Evolutionary conservation across 2,888 invertebrate species (phyloP).

Genomic region (Leucania comma): DNA sequence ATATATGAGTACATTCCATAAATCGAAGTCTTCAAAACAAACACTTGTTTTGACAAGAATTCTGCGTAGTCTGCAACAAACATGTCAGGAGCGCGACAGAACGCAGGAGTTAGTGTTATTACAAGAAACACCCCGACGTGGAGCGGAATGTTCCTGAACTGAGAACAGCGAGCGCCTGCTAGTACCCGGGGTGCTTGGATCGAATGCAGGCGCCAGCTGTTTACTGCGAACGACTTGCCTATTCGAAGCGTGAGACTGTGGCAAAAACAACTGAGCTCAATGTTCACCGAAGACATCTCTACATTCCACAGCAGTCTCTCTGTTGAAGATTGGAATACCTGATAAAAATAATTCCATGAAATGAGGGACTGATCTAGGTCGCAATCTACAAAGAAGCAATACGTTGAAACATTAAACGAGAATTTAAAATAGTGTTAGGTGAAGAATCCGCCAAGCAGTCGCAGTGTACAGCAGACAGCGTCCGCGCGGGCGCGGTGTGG

Average conservation of each 20-base stretch:
- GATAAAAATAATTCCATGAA: neutral
- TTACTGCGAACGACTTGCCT: neutral
- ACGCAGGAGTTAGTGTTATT: neutral
- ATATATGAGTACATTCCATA: no score
- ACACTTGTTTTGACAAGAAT: neutral
- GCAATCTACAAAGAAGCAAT: neutral
- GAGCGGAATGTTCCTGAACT: neutral
- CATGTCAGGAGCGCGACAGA: neutral
- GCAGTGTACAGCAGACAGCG: neutral
- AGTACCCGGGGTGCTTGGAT: neutral
- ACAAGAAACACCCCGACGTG: neutral
- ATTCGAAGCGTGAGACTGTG: neutral
- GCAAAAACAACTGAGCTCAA: neutral
- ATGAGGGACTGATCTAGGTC: neutral
- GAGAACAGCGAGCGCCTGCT: neutral
- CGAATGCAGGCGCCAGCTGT: conserved; percentile 7
- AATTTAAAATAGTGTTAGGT: neutral
- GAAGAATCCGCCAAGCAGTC: neutral
- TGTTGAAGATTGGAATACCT: neutral
- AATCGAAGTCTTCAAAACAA: neutral
- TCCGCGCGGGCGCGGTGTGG: no score
- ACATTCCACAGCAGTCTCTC: neutral
- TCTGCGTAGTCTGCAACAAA: neutral
- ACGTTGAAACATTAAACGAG: neutral
- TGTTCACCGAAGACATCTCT: neutral